These are phyloP conservation scores for Herpetotheres cachinnans DNA, from an alignment of 2,113 vertebrate genomes.

Conservation along the genomic window DNA sequence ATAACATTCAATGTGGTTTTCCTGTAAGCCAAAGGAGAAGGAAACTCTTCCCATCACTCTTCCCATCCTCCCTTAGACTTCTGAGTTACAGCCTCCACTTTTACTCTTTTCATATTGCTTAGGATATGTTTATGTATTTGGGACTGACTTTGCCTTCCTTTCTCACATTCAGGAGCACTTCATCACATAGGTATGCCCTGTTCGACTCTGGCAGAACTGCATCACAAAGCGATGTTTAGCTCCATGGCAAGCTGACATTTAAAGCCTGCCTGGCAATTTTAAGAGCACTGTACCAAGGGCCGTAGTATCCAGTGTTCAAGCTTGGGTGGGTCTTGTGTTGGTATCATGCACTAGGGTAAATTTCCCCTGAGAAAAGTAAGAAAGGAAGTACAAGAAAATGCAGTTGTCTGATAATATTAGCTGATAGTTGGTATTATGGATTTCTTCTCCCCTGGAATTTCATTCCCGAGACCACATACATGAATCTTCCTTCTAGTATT, in stretches of 20 bases:
- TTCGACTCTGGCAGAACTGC: background rate
- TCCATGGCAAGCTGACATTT: background rate
- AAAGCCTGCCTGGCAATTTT: background rate
- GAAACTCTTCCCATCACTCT: background rate
- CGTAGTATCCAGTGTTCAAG: background rate
- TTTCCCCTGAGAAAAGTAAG: background rate
- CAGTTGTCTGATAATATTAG: background rate
- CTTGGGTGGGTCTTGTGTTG: background rate
- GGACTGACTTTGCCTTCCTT: background rate
- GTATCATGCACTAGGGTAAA: background rate
- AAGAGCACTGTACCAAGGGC: background rate
- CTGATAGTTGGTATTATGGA: background rate
- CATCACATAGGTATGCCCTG: rapidly evolving
- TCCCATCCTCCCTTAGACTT: background rate
- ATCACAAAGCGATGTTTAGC: background rate
- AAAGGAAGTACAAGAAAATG: background rate
- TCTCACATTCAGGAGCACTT: background rate
- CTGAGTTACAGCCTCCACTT: background rate
- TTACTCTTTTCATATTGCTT: background rate
- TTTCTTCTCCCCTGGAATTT: background rate
- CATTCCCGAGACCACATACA: background rate
- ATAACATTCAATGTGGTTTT: background rate
- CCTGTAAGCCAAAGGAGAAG: background rate
- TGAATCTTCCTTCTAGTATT: background rate
- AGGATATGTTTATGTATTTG: rapidly evolving